phyloP scores from a whole-genome alignment of 2,888 invertebrate species.

The Sabellastarte sp. region DNA sequence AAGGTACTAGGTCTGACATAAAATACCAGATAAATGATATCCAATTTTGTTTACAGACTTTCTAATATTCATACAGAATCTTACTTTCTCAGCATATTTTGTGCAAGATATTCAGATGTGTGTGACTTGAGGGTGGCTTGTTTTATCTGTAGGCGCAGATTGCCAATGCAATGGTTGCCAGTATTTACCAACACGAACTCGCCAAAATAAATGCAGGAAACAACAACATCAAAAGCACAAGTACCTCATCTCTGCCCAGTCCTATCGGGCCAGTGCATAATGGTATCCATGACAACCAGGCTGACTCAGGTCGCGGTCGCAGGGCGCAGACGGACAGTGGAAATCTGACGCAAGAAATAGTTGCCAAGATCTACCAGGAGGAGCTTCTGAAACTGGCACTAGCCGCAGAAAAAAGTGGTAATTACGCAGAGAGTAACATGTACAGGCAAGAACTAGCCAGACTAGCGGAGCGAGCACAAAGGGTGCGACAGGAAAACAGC shows the following conservation, averaged over 20 bases:
- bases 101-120: too few species aligned
- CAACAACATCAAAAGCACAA: neutral
- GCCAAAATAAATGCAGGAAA: constrained; percentile 81
- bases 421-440: constrained; percentile 67
- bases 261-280: neutral
- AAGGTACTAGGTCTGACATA: too few species aligned
- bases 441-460: constrained; percentile 92
- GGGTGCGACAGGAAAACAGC: neutral
- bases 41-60: too few species aligned
- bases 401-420: constrained; percentile 54
- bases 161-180: constrained; percentile 50
- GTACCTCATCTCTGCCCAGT: neutral
- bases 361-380: constrained; percentile 54
- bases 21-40: too few species aligned
- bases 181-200: constrained; percentile 67
- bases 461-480: constrained; percentile 64
- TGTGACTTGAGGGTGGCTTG: too few species aligned
- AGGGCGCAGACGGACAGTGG: constrained; percentile 60
- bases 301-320: constrained; percentile 24
- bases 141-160: constrained; percentile 46
- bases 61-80: too few species aligned
- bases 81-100: too few species aligned
- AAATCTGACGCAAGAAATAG: constrained; percentile 86
- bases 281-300: neutral
- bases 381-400: constrained; percentile 82